Percentiles rank a stretch among this genome's conserved stretches.
phyloP scores from a whole-genome alignment of 2,113 vertebrate species.

The Pontoporia blainvillei region DNA sequence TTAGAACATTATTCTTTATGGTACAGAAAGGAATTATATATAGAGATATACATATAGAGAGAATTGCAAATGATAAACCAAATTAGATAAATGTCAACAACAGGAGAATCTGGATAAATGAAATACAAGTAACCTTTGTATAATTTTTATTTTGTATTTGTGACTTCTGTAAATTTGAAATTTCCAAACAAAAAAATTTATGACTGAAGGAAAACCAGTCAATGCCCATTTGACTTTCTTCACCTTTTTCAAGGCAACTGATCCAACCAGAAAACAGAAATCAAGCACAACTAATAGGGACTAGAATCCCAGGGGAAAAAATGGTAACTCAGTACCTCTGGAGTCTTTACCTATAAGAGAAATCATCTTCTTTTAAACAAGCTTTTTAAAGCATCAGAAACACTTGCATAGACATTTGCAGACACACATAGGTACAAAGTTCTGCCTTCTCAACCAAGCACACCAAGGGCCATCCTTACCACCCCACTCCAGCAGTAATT shows the following conservation, averaged over 20 bases:
- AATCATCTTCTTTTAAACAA: background rate
- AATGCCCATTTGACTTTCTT: background rate
- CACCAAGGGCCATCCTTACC: background rate
- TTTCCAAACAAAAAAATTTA: background rate
- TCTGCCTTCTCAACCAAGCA: background rate
- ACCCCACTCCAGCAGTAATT: background rate
- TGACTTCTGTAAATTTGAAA: background rate
- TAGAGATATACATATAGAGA: background rate
- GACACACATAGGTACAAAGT: background rate
- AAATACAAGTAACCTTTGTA: background rate
- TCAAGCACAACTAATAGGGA: background rate
- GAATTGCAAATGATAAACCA: background rate
- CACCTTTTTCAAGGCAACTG: background rate
- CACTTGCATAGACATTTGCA: background rate
- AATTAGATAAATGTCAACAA: background rate
- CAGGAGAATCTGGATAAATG: background rate
- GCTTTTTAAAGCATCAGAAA: background rate
- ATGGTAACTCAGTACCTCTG: background rate
- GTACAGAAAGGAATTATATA: background rate
- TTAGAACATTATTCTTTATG: background rate
- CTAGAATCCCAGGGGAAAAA: background rate
- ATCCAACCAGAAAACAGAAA: background rate
- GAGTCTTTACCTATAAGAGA: background rate
- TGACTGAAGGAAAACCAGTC: background rate
- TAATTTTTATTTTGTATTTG: background rate